phyloP scores from a whole-genome alignment of 2,113 vertebrate species.

The Strigops habroptila region DNA sequence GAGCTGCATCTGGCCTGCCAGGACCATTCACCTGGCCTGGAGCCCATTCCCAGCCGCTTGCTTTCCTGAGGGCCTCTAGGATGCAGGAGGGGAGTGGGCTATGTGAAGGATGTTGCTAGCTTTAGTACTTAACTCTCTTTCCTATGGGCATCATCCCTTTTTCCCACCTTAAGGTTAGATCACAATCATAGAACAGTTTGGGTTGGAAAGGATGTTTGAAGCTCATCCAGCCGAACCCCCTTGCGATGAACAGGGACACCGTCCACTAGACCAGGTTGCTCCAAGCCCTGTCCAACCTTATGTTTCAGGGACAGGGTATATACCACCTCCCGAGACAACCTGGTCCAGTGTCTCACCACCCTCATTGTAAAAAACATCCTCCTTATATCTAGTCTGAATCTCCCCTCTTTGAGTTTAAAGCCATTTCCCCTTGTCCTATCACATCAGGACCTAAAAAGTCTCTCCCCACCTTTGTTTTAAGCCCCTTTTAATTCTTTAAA shows the following conservation, averaged over 20 bases:
- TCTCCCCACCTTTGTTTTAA: background rate
- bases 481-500: background rate
- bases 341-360: background rate
- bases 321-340: background rate
- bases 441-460: background rate
- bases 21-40: background rate
- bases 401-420: background rate
- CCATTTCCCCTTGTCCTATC: background rate
- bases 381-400: background rate
- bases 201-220: background rate
- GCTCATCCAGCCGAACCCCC: background rate
- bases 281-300: accelerated
- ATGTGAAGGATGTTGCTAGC: accelerated
- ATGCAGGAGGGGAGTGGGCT: background rate
- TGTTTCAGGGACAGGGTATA: background rate
- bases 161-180: accelerated
- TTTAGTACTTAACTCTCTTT: background rate
- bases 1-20: background rate
- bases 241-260: background rate
- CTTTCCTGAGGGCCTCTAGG: background rate
- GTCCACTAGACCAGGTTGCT: background rate
- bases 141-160: background rate
- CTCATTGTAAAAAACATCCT: background rate
- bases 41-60: background rate
- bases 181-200: background rate